Base-by-base conservation (phyloP, 2,888 invertebrate genomes). In the Brachylomia viminalis region DNA sequence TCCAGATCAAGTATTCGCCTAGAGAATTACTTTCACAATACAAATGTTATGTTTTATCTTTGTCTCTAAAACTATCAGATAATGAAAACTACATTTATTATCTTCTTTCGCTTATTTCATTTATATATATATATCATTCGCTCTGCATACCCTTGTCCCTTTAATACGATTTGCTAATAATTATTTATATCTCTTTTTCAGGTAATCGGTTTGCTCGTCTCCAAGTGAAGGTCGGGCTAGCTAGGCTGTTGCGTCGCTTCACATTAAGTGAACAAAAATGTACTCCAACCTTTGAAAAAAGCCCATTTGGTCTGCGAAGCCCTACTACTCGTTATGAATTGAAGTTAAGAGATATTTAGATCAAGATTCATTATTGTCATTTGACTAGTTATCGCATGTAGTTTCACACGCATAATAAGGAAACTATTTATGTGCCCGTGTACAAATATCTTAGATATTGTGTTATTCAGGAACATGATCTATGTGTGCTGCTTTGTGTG, bases 201-300 rank as follows among this genome's bases (percentile, higher is more conserved):
- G 94, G 94, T 59, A 76, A 76, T 17, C 90, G 92, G 62, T 92
- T 93, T 23, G 92, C 94, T 20, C 91, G 92, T 7, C 90, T 94
- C 0, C 93, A 93, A 74, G 68, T 93, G 7, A 93, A 92, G 66
- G 86, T 89, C 0, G 92, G 90, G 0, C 65, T 94, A 2, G 91
- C 91, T 2, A 89, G 91, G 89, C 81, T 94, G 13, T 80, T 94
- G 6, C 88, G 88, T 27, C 86, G 83, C 5, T 93, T 88, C 64
- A 94, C 94, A 20, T 71, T 94, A 7, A 85, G 77, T 5, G 90
- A 91, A 62, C 85, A 90, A 33, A 75, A 79, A 2, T 91, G 89
- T 66, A 72, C 74, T 17, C 91, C 92, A 0, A 75, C 81, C 0
- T 93, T 92, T 64, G 93, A 92, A 30, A 84, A 77, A 11, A 94